Base-by-base conservation (phyloP, 92 coral and sea anemone genomes). In the Heliopora coerulea region DNA sequence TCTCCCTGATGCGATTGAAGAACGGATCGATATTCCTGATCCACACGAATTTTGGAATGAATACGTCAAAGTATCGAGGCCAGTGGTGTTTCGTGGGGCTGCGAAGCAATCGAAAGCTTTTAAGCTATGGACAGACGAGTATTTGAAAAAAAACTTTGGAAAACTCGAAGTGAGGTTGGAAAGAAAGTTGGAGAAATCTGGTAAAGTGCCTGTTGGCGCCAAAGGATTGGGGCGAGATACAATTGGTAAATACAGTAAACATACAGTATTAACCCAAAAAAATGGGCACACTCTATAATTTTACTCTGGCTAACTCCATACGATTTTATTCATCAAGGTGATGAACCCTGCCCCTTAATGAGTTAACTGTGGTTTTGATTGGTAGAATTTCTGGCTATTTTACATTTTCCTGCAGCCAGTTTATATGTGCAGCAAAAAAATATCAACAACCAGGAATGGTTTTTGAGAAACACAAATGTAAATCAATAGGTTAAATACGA, bases 161-260 rank as follows among this genome's bases (percentile, higher is more conserved):
- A 89, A 87, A 29, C 83, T 91, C 35, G 97, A 91, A 77, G 88
- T 91, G 56, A 81, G 97, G 17, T 85, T 91, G 6, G 97, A 91
- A 73, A 86, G 85, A 27, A 91, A 91, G 77, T 87, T 83, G 26
- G 97, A 92, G 68, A 92, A 87, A 30, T 84, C 90, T n/a, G 84
- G 90, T 0, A 62, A 34, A 72, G 80, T 92, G 14, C 97, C 97
- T 17, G 73, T 85, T 8, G 97, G 97, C 21, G 86, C 86, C 0
- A 89, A 84, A 80, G 97, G 97, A 52, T 78, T 89, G 9, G 97
- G 97, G 30, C 81, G 97, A 65, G 92, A 84, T 56, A 89, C 96
- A 0, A 80, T 92, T 19, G 92, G 97, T 92, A 50, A 46, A 80
- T 60, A 52, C n/a, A n/a, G n/a, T n/a, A n/a, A n/a, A n/a, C n/a